These are phyloP conservation scores for Escarpia spicata DNA, from an alignment of 2,888 invertebrate species.

Conservation along the genomic window DNA sequence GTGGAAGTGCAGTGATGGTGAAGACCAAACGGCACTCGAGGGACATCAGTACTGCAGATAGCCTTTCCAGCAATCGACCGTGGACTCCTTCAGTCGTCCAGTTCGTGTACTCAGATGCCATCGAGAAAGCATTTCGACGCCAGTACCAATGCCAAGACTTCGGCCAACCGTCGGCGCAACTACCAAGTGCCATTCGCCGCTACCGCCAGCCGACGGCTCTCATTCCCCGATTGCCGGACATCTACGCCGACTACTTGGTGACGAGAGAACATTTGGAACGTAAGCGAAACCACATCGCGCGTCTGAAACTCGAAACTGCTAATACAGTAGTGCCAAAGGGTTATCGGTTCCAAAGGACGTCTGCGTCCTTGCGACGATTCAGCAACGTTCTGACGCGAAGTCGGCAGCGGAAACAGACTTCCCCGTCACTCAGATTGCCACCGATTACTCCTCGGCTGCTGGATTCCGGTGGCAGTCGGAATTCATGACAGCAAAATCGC, in stretches of 20 bases:
- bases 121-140: not conserved
- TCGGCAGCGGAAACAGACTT: not conserved
- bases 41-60: not conserved
- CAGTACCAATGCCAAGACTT: not conserved
- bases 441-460: not conserved
- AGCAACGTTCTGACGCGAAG: not conserved
- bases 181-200: not conserved
- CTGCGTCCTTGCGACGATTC: not conserved
- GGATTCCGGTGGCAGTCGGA: not conserved
- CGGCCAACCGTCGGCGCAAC: not conserved
- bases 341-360: not conserved
- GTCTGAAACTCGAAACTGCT: not conserved
- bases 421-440: not conserved
- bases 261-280: constrained; percentile 6
- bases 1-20: not conserved
- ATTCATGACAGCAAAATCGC: not conserved
- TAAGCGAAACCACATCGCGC: not conserved
- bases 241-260: not conserved
- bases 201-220: not conserved
- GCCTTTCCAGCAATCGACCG: not conserved
- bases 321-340: not conserved
- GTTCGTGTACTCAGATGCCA: not conserved
- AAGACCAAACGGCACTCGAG: not conserved
- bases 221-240: not conserved
- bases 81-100: not conserved